These are phyloP conservation scores for Cyrtorhinus lividipennis DNA, from an alignment of 1,140 invertebrate species.

Conservation along the genomic window DNA sequence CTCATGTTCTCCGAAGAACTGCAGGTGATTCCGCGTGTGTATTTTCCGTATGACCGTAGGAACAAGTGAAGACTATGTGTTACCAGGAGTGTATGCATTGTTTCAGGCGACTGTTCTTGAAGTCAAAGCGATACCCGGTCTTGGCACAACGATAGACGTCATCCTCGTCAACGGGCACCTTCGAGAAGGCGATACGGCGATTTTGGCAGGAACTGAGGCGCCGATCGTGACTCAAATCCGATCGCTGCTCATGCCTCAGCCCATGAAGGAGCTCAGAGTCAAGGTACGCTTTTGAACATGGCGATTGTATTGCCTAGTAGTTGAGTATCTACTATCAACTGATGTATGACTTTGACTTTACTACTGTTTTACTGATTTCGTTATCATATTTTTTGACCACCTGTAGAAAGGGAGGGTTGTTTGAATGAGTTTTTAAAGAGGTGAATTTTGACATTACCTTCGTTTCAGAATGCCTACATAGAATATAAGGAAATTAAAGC, in stretches of 20 bases:
- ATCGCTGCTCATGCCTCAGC: slow-evolving; percentile 93
- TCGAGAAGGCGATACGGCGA: slow-evolving; percentile 82
- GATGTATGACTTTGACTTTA: slow-evolving; percentile 18
- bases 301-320: no score
- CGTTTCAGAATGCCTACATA: slow-evolving; percentile 78
- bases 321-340: not conserved
- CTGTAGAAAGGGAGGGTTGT: no score
- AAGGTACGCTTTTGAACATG: slow-evolving; percentile 53
- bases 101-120: slow-evolving; percentile 85
- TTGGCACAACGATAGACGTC: slow-evolving; percentile 97
- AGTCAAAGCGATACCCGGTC: slow-evolving; percentile 92
- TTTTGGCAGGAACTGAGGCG: slow-evolving; percentile 93
- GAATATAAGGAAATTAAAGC: slow-evolving; percentile 91
- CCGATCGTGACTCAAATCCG: slow-evolving; percentile 96
- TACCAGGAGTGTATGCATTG: no score
- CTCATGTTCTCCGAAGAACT: slow-evolving; percentile 87
- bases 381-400: no score
- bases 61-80: not conserved
- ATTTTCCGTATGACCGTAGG: not conserved
- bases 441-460: no score
- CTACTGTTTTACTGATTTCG: slow-evolving; percentile 12
- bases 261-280: slow-evolving; percentile 92
- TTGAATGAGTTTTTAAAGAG: no score
- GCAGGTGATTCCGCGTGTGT: slow-evolving; percentile 34
- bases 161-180: slow-evolving; percentile 94